Percentiles rank a stretch among this genome's conserved stretches.
These are phyloP conservation scores for Sanderia malayensis DNA, from an alignment of 30 jellyfish, hydroid and myxozoan species.

Conservation along the genomic window DNA sequence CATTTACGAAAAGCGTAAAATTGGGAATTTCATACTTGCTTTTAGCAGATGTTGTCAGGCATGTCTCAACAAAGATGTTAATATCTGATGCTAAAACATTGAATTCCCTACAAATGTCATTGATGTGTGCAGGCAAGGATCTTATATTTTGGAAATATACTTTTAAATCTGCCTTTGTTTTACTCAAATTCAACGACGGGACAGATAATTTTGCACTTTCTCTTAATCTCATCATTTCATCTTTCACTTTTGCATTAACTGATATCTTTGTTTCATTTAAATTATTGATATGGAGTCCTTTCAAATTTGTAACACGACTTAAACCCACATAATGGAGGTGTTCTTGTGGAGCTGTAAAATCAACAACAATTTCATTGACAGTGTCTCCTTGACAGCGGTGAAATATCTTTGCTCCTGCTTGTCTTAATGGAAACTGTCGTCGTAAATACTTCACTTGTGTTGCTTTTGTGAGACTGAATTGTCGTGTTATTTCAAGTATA, in stretches of 20 bases:
- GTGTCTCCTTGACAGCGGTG: slow-evolving; percentile 30
- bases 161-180: not conserved
- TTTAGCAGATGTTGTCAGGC: too few relatives aligned
- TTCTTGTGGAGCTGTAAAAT: not conserved
- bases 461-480: not conserved
- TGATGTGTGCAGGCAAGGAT: not conserved
- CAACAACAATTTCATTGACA: not conserved
- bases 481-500: slow-evolving; percentile 13
- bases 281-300: too few relatives aligned
- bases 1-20: too few relatives aligned
- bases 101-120: not conserved
- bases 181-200: not conserved
- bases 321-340: not conserved
- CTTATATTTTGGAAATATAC: slow-evolving; percentile 1
- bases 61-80: slow-evolving; percentile 7
- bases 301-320: not conserved
- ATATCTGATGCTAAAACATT: slow-evolving; percentile 11
- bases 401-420: slow-evolving; percentile 21
- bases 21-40: too few relatives aligned
- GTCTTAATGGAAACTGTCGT: slow-evolving; percentile 26
- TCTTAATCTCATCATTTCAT: slow-evolving; percentile 1
- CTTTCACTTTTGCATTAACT: not conserved
- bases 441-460: not conserved
- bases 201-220: not conserved
- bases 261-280: not conserved